Evolutionary conservation across 2,888 invertebrate species (phyloP).

Genomic region (Anthoptus insignis): DNA sequence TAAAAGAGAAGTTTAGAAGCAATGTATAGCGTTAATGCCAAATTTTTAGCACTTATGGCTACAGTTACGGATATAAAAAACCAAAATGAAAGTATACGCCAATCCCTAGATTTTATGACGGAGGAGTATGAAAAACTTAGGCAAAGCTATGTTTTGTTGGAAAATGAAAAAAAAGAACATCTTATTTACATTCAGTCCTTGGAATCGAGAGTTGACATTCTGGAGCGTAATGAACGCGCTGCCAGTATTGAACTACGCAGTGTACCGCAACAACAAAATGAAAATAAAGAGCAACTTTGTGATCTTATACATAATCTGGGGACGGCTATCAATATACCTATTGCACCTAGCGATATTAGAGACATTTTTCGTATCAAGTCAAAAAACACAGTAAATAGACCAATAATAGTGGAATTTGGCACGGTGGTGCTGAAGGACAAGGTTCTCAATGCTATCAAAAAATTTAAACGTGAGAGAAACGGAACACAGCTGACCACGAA

Average conservation of each 20-base stretch:
- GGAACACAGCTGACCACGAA: not conserved
- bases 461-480: slow-evolving; percentile 7
- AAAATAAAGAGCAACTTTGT: not conserved
- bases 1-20: no score
- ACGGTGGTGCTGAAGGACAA: slow-evolving; percentile 11
- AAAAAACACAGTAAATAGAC: not conserved
- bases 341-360: not conserved
- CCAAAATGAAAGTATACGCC: slow-evolving; percentile 2
- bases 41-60: no score
- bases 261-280: not conserved
- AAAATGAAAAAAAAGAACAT: slow-evolving; percentile 3
- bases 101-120: slow-evolving; percentile 5
- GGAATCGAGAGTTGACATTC: not conserved
- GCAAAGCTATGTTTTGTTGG: not conserved
- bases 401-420: slow-evolving; percentile 12
- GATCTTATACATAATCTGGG: not conserved
- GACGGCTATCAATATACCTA: not conserved
- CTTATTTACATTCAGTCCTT: not conserved
- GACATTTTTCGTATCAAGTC: slow-evolving; percentile 18
- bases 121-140: not conserved
- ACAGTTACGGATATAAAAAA: slow-evolving; percentile 3
- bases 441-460: slow-evolving; percentile 3
- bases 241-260: not conserved
- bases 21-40: no score
- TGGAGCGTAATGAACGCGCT: not conserved